Conservation (phyloP, 2,888 invertebrate genomes). For the Chaetogeoica ovagalla region DNA sequence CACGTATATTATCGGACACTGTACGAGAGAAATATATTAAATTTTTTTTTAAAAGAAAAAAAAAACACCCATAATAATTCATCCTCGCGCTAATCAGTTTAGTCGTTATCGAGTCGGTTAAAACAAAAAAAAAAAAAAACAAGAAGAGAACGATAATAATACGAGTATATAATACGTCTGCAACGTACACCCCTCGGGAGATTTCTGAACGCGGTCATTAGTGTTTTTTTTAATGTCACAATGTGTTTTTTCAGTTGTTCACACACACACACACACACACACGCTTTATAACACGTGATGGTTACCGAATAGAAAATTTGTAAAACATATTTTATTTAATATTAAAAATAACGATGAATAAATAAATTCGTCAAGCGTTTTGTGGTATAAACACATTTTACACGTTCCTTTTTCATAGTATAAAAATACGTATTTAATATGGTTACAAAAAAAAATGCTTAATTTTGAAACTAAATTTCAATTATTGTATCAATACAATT, state of each 20-base stretch:
- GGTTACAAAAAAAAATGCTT: no score
- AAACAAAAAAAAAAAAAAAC: not conserved
- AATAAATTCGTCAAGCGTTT: not conserved
- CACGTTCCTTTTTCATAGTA: no score
- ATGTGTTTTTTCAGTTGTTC: slow-evolving; percentile 8
- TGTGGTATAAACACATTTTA: no score
- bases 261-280: not conserved
- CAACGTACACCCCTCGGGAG: not conserved
- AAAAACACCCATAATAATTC: not conserved
- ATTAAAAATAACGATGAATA: not conserved
- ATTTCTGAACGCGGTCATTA: not conserved
- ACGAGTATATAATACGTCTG: no score
- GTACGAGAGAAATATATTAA: not conserved
- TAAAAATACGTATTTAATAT: no score
- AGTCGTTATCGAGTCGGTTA: not conserved
- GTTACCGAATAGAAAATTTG: not conserved
- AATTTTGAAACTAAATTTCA: no score
- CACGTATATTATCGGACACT: no score
- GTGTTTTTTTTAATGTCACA: not conserved
- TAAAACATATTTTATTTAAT: not conserved
- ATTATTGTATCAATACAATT: no score
- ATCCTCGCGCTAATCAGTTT: not conserved
- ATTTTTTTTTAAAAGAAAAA: no score
- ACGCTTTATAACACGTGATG: not conserved
- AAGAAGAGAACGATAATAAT: not conserved